Base-by-base conservation (phyloP, 2,797 vertebrate species). In the Heteromormyrus szaboi region DNA sequence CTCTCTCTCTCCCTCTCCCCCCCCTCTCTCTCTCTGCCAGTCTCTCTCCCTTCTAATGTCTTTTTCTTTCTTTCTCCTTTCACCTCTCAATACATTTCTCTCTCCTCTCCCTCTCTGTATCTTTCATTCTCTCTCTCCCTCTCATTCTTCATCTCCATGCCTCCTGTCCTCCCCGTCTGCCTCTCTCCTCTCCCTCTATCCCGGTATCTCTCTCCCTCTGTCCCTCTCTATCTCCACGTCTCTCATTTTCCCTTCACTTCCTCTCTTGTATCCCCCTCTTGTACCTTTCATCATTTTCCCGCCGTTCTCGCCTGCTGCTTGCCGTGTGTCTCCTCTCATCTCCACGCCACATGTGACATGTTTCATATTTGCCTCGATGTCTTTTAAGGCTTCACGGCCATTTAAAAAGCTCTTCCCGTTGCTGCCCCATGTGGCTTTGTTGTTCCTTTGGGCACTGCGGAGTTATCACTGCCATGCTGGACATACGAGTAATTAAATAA, bases 401-500 rank as follows among this genome's bases (percentile, higher is more conserved):
- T 95, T 95, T 96, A 95, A 96, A 94, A 96, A 94, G 93, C 92
- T 91, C 89, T 88, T 72, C 92, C 91, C 95, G 93, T 6, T 93
- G 95, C 95, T 94, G 93, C 93, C 81, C 56, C 50, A 50, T 41
- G 87, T 68, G 53, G 92, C 91, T 93, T 88, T 92, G 90, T 91
- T 88, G 89, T 88, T 88, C 88, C 90, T 88, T 37, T 37, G 95
- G 95, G 96, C 95, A 95, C 94, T 95, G 94, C 92, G 94, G 94
- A 96, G 94, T 97, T 97, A 96, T 97, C 96, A 95, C 94, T 94
- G 93, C 94, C 92, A 91, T 95, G 94, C 91, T 88, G 94, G 94
- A 97, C 94, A 94, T 41, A 86, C 22, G 17, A 96, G 88, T 92
- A 94, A 94, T 96, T 93, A 95, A 95, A 96, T 93, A 94, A 93